Conservation (phyloP, 2,113 vertebrate genomes). For the Lota lota region DNA sequence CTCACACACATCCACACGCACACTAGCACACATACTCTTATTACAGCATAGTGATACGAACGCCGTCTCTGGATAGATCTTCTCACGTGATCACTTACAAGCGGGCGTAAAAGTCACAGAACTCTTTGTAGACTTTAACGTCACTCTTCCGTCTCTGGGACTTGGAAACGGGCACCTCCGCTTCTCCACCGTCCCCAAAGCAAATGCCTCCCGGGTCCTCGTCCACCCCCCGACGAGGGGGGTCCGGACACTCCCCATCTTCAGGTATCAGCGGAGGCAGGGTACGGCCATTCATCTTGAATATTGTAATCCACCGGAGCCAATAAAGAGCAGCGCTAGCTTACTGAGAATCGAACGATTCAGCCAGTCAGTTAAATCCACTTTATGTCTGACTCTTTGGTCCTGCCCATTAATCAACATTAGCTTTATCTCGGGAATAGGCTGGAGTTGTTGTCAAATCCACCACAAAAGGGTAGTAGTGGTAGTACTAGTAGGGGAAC, state of each 20-base stretch:
- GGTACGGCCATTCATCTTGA: conserved; percentile 64
- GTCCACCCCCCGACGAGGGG: conserved; percentile 40
- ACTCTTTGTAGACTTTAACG: conserved; percentile 95
- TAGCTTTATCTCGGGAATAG: no score
- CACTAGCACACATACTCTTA: not conserved
- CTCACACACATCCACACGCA: not conserved
- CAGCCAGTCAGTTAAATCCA: no score
- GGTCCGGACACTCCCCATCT: conserved; percentile 72
- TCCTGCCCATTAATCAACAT: no score
- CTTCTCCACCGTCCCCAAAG: conserved; percentile 64
- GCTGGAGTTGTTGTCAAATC: no score
- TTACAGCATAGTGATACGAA: no score
- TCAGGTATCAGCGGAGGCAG: conserved; percentile 79
- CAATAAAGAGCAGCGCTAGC: not conserved
- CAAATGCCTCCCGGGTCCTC: conserved; percentile 52
- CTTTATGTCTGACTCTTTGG: no score
- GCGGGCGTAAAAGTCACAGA: conserved; percentile 96
- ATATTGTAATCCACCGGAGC: conserved; percentile 50
- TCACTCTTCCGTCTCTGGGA: conserved; percentile 90
- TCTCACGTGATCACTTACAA: conserved; percentile 81
- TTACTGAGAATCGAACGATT: no score
- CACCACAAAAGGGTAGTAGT: no score
- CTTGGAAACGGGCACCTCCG: conserved; percentile 84
- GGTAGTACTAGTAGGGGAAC: no score
- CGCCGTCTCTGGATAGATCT: no score